phyloP scores from a whole-genome alignment of 2,797 vertebrate genomes.

The Notolabrus celidotus region DNA sequence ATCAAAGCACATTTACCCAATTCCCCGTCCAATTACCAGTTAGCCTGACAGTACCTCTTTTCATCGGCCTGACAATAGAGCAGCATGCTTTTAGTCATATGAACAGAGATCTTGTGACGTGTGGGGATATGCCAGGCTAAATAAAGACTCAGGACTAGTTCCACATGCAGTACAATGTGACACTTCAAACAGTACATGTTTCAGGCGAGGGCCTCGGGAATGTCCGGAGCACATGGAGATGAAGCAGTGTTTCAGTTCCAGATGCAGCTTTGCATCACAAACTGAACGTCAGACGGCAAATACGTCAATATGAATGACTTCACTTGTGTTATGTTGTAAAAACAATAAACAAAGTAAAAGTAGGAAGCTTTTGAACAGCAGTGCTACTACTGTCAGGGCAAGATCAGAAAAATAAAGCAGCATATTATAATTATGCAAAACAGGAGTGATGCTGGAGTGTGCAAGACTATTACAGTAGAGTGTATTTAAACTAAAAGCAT shows the following conservation, averaged over 20 bases:
- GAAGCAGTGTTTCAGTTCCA: constrained; percentile 39
- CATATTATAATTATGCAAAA: too few species aligned
- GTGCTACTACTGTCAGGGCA: too few species aligned
- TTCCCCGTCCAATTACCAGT: constrained; percentile 43
- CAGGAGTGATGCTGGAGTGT: too few species aligned
- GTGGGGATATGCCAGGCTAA: constrained; percentile 62
- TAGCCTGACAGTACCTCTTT: constrained; percentile 60
- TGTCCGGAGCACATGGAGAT: constrained; percentile 30
- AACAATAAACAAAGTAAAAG: too few species aligned
- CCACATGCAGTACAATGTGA: constrained; percentile 68
- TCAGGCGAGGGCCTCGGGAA: constrained; percentile 16
- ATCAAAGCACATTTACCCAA: constrained; percentile 55
- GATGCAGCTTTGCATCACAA: not conserved
- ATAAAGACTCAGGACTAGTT: constrained; percentile 55
- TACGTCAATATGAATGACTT: too few species aligned
- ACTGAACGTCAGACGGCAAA: too few species aligned
- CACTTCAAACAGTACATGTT: constrained; percentile 40
- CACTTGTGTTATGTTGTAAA: too few species aligned
- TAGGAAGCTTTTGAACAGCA: too few species aligned
- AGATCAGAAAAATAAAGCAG: too few species aligned
- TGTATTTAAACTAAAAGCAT: too few species aligned
- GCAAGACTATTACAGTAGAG: too few species aligned
- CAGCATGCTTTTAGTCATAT: constrained; percentile 67
- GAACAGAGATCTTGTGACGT: constrained; percentile 73
- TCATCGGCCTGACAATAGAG: constrained; percentile 67